A percentile compares a stretch with the other conserved stretches of the same genome.
Evolutionary conservation across 2,888 invertebrate genomes (phyloP).

Genomic region (Eumerus sabulonum): DNA sequence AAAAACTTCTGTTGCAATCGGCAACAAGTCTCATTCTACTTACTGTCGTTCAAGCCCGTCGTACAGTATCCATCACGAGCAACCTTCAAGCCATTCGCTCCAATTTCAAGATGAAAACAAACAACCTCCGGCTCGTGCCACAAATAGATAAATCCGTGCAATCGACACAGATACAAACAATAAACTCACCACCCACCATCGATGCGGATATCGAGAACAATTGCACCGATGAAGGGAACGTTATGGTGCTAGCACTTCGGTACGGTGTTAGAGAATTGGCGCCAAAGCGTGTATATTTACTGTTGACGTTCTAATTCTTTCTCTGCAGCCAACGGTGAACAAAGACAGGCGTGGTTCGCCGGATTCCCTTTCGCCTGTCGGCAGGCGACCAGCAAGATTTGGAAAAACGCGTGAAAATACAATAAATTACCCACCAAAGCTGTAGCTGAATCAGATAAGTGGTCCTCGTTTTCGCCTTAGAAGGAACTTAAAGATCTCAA

Average conservation of each 20-base stretch:
- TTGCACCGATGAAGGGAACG: conserved; percentile 51
- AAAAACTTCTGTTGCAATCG: conserved; percentile 16
- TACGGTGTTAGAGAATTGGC: background rate
- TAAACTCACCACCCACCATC: conserved; percentile 52
- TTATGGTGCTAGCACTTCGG: background rate
- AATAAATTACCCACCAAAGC: conserved; percentile 37
- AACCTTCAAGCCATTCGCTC: conserved; percentile 59
- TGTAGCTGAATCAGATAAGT: conserved; percentile 50
- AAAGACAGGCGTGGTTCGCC: background rate
- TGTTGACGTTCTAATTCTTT: background rate
- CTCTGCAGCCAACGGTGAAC: background rate
- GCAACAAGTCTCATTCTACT: conserved; percentile 33
- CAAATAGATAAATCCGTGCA: conserved; percentile 39
- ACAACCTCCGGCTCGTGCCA: conserved; percentile 64
- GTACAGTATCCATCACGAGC: background rate
- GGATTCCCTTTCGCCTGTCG: background rate
- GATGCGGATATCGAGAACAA: conserved; percentile 13
- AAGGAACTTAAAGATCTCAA: conserved; percentile 24
- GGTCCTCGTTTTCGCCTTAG: conserved; percentile 1
- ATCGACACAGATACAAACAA: conserved; percentile 18
- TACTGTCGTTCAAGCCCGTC: background rate
- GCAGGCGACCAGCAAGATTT: background rate
- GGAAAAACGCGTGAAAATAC: background rate
- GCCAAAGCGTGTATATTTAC: background rate
- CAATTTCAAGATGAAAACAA: conserved; percentile 38